Percentiles rank a stretch among this genome's conserved stretches.
Conservation (phyloP, 1,140 invertebrate genomes). For the Danaus plexippus region DNA sequence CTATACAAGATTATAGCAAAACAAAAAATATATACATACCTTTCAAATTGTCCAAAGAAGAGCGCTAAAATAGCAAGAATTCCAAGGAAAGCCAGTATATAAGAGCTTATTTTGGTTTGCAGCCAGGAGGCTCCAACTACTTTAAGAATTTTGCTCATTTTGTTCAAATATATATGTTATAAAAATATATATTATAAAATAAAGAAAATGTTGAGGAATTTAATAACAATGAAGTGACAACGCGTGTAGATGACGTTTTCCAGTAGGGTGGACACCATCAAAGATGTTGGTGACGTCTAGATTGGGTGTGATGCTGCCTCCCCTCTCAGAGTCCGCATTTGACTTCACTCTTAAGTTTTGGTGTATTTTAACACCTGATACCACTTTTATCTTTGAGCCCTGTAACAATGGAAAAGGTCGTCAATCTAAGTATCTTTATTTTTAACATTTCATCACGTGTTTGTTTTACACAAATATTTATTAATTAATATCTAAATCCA, state of each 20-base stretch:
- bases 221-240: constrained; percentile 72
- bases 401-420: constrained; percentile 44
- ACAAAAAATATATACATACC: constrained; percentile 46
- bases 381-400: constrained; percentile 44
- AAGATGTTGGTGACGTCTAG: constrained; percentile 45
- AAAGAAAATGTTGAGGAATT: constrained; percentile 68
- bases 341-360: constrained; percentile 27
- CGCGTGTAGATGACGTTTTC: constrained; percentile 62
- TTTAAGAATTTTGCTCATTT: constrained; percentile 77
- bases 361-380: constrained; percentile 37
- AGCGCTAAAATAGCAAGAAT: constrained; percentile 78
- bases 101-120: constrained; percentile 81
- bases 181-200: constrained; percentile 62
- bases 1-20: background rate
- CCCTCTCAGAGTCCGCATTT: constrained; percentile 42
- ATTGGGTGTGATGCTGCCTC: constrained; percentile 32
- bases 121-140: constrained; percentile 84
- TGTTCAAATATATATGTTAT: constrained; percentile 23
- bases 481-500: too few species aligned
- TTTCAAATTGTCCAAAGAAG: constrained; percentile 77
- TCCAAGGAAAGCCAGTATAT: constrained; percentile 77
- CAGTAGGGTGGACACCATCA: constrained; percentile 59
- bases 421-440: constrained; percentile 4
- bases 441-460: background rate
- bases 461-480: too few species aligned